phyloP scores from a whole-genome alignment of 2,113 vertebrate species.

The Sciurus niger region DNA sequence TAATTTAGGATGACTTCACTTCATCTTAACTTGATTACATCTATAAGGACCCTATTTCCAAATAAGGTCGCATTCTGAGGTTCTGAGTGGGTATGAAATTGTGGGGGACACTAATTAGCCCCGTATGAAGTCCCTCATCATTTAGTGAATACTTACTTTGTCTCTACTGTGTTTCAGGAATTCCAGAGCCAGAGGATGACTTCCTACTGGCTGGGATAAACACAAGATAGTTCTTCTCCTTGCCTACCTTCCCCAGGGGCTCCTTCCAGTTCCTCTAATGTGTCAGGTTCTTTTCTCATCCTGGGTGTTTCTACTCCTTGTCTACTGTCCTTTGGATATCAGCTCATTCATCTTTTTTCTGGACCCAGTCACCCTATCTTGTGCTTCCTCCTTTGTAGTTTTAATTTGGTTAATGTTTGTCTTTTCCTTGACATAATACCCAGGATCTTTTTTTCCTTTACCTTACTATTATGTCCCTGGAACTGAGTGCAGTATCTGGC shows the following conservation, averaged over 20 bases:
- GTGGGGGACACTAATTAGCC: no score
- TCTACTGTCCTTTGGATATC: not conserved
- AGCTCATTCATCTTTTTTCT: not conserved
- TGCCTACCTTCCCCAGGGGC: not conserved
- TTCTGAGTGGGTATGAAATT: not conserved
- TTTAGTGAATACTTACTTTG: not conserved
- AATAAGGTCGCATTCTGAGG: not conserved
- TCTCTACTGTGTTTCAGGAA: not conserved
- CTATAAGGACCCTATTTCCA: not conserved
- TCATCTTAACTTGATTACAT: not conserved
- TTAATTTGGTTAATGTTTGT: not conserved
- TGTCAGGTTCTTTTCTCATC: not conserved
- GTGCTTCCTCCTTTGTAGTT: not conserved
- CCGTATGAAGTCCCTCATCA: not conserved
- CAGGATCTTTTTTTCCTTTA: not conserved
- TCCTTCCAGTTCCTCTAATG: not conserved
- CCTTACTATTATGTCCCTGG: not conserved
- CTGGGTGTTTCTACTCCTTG: not conserved
- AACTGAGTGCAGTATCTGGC: not conserved
- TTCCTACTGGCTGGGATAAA: not conserved
- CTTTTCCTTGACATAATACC: not conserved
- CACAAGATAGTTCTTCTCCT: not conserved
- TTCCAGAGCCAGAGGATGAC: not conserved
- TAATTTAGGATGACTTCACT: not conserved
- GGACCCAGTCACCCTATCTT: not conserved